Evolutionary conservation across 92 coral and sea anemone species (phyloP), one percentile per base, ranked within the genome.

Genomic region (Zoanthus sociatus): DNA sequence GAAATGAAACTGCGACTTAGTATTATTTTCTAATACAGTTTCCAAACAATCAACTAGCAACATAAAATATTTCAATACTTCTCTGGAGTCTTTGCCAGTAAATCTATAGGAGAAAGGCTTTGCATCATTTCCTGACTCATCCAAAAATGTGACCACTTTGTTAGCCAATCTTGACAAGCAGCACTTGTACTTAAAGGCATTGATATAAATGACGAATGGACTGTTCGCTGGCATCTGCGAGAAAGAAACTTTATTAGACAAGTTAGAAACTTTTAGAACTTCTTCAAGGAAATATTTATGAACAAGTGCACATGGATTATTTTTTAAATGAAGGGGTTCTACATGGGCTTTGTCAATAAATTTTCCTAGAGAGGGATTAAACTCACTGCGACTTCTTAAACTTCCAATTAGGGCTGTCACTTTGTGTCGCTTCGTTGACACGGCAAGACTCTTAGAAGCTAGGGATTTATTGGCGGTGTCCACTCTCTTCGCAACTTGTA

Each of bases 321-420:
- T 90, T 58, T 79, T 90, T 8, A 90, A 26, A 53, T 87, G 93
- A 26, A 86, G 75, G 56, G 90, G 90, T n/a, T 86, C 93, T 30
- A 68, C 90, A 37, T 73, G 90, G 50, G 56, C 84, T 50, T 63
- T 21, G 32, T 90, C 93, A 87, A 90, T 90, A 9, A 90, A 64
- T 20, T 74, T 61, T 15, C 93, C 93, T 12, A 86, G 45, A 16
- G 69, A 45, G 51, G 92, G 92, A 9, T 48, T 45, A 72, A 70
- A 85, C 44, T 90, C 90, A 45, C 86, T 87, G 5, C 82, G 51
- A 51, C 85, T 85, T 32, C 56, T 68, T 48, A 74, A 15, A 30
- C 56, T 70, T 46, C 78, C 71, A 54, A 90, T 90, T 7, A 79
- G 30, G 16, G 83, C 55, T 5, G 92, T 89, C 66, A 73, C 55